Base-by-base conservation (phyloP, 2,888 invertebrate genomes). In the Drosophila nigritarsus region DNA sequence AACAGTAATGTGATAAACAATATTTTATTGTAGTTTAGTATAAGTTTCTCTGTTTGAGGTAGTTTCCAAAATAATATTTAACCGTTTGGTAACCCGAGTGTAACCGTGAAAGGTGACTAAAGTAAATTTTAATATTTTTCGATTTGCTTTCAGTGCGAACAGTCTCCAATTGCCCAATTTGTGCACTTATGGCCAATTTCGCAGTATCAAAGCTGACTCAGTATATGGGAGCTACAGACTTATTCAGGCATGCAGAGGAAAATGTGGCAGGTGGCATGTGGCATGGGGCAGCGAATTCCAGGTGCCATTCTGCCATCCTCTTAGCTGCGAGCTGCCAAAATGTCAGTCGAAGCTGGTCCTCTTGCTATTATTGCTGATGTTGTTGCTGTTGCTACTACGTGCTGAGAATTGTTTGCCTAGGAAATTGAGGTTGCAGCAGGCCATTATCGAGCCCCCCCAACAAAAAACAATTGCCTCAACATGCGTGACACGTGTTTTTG, bases 371-470 rank as follows among this genome's bases (percentile, higher is more conserved):
- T 62, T 63, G 65, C 45, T 58, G 51, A 11, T 36, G 59, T 65
- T 59, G 49, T 65, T 83, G 56, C 18, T 51, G 72, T 11, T 18
- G 20, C 29, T 3, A 29, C 34, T 83, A 88, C 84, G 84, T 84
- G 84, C 88, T 77, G 71, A 81, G 81, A 68, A 79, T 88, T 88
- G 84, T 86, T 80, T 85, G 83, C 62, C 69, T 73, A 82, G 67
- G 68, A 75, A 78, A 82, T 87, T 82, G 73, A 65, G 62, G 61
- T 65, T 75, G 87, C 80, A 82, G 79, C 84, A 77, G 83, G 67
- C 75, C 50, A 27, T 36, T 18, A 18, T 36, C 18, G 6, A 29
- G 20, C 6, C 15, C n/a, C 24, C 24, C 34, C 11, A 4, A 4
- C 27, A 1, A 36, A 13, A 38, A 11, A 49, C 6, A 29, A 20